Conservation (phyloP, 2,113 vertebrate genomes). For the Opisthocomus hoazin region DNA sequence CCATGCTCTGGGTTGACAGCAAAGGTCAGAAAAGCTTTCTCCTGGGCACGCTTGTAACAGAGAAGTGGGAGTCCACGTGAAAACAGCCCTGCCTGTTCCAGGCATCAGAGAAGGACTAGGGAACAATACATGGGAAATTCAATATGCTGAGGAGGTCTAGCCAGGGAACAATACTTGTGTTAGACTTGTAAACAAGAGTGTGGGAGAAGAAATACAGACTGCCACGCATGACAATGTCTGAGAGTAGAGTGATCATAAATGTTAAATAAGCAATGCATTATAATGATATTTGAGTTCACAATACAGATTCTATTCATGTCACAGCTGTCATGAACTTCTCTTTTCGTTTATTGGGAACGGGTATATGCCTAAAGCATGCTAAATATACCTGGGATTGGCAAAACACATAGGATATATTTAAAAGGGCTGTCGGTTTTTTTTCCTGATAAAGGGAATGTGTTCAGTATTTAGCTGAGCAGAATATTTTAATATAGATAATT, state of each 20-base stretch:
- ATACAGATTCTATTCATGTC: not conserved
- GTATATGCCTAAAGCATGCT: not conserved
- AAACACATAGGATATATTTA: not conserved
- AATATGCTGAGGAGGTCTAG: not conserved
- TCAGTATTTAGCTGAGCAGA: not conserved
- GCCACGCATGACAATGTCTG: not conserved
- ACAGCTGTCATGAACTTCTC: not conserved
- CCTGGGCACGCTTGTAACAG: not conserved
- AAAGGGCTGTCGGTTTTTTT: not conserved
- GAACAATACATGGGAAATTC: not conserved
- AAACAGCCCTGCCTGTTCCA: not conserved
- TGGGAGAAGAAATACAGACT: not conserved
- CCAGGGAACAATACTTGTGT: not conserved
- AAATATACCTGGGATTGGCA: not conserved
- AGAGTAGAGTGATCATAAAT: not conserved
- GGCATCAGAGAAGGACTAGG: not conserved
- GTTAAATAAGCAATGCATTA: conserved; percentile 4
- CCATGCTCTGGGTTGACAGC: not conserved
- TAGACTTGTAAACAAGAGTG: conserved; percentile 1
- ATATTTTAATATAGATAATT: not conserved
- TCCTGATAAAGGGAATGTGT: not conserved
- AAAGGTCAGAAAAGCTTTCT: not conserved
- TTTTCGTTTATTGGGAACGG: not conserved
- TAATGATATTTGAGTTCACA: not conserved
- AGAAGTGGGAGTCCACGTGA: not conserved